Base-by-base conservation (phyloP, 2,888 invertebrate genomes). In the Sussaba pulchella region DNA sequence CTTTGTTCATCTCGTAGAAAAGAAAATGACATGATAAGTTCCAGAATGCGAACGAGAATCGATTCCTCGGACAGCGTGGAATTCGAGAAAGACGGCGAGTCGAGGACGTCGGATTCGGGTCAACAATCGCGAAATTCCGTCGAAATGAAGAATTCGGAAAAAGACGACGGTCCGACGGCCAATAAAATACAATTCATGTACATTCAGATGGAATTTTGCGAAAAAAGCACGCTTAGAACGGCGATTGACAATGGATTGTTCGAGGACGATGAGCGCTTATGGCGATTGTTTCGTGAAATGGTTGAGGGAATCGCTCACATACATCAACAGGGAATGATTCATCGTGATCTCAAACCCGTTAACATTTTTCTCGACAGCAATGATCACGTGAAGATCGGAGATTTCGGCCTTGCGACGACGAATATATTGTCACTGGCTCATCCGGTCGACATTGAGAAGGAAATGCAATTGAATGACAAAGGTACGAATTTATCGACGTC, bases 181-280 rank as follows among this genome's bases (percentile, higher is more conserved):
- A 89, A 87, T 41, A 93, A 93, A 86, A 94, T 94, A 61, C 96
- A 96, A 89, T 96, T 96, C 74, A 95, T 99, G 93, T 98, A 97
- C 89, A 97, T 97, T 85, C 98, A 99, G 93, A 99, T 99, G 99
- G 99, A 99, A 93, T 99, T 98, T 92, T 99, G 99, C 92, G 99
- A 99, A 90, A 99, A 98, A 89, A 97, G 97, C 87, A 99, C 99
- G 0, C 92, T 98, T 36, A 94, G 95, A 88, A 96, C 96, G 81
- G 98, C 98, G 1, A 99, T 99, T 80, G 99, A 99, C 92, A 94
- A 95, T 78, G 95, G 95, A 19, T 91, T 98, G 41, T 95, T 95
- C 89, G 92, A 95, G 86, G 97, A 99, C 86, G 94, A 95, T 36
- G 95, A 96, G 87, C 93, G 98, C 47, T 94, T 97, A 21, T 99